phyloP scores from a whole-genome alignment of 2,797 vertebrate species.

The Chelon auratus region DNA sequence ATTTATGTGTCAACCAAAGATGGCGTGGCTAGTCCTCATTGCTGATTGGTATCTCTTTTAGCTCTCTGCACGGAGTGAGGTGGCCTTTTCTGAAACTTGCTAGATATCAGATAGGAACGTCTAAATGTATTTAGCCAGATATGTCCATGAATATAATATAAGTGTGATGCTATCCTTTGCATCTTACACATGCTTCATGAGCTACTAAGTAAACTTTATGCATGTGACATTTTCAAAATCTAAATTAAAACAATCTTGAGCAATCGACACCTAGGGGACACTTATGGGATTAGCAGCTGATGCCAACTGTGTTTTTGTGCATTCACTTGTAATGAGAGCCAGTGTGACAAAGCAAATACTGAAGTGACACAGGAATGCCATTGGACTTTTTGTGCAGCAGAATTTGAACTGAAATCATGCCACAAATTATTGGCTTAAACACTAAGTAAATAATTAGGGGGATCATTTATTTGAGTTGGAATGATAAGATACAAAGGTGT shows the following conservation, averaged over 20 bases:
- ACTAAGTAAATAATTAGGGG: too few relatives aligned
- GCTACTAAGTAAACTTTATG: too few relatives aligned
- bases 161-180: too few relatives aligned
- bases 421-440: not conserved
- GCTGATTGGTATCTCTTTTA: constrained; percentile 6
- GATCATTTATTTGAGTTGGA: not conserved
- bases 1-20: constrained; percentile 19
- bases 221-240: too few relatives aligned
- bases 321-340: not conserved
- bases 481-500: not conserved
- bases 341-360: not conserved
- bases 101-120: not conserved
- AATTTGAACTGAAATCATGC: not conserved
- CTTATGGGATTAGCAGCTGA: not conserved
- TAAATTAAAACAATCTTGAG: not conserved
- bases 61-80: not conserved
- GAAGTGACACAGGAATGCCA: not conserved
- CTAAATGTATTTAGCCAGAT: too few relatives aligned
- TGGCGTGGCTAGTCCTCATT: not conserved
- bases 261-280: not conserved
- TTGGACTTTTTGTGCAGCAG: too few relatives aligned
- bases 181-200: too few relatives aligned
- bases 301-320: not conserved
- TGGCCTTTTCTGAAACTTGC: not conserved
- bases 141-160: too few relatives aligned